These are phyloP conservation scores for Ariolimax columbianus DNA, from an alignment of 2,888 invertebrate species.

Conservation along the genomic window DNA sequence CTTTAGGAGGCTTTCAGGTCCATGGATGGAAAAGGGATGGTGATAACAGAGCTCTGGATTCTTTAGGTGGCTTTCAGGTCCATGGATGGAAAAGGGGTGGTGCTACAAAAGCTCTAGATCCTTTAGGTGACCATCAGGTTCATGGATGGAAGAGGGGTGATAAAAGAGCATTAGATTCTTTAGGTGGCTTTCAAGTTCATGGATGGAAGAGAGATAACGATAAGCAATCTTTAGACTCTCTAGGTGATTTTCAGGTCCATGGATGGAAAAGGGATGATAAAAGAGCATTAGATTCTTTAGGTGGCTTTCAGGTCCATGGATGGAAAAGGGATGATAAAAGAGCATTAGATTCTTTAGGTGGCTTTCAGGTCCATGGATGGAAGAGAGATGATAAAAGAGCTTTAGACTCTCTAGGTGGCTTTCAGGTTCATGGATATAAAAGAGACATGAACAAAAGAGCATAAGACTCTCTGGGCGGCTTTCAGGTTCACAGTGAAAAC, in stretches of 20 bases:
- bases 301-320: slow-evolving; percentile 47
- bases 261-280: slow-evolving; percentile 42
- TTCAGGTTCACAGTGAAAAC: slow-evolving; percentile 30
- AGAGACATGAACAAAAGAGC: slow-evolving; percentile 28
- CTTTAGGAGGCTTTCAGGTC: slow-evolving; percentile 45
- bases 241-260: slow-evolving; percentile 48
- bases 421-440: slow-evolving; percentile 45
- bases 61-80: slow-evolving; percentile 47
- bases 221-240: slow-evolving; percentile 39
- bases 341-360: slow-evolving; percentile 46
- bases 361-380: slow-evolving; percentile 46
- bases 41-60: slow-evolving; percentile 40
- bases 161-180: slow-evolving; percentile 38
- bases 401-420: slow-evolving; percentile 42
- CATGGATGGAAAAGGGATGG: slow-evolving; percentile 49
- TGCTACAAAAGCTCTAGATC: slow-evolving; percentile 42
- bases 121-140: slow-evolving; percentile 43
- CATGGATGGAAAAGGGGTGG: slow-evolving; percentile 46
- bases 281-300: slow-evolving; percentile 44
- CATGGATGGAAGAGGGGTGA: slow-evolving; percentile 47
- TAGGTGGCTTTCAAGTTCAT: slow-evolving; percentile 46
- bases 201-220: slow-evolving; percentile 38
- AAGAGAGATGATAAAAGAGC: slow-evolving; percentile 17
- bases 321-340: slow-evolving; percentile 46
- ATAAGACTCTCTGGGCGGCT: slow-evolving; percentile 43